Conservation (phyloP, 2,113 vertebrate genomes). For the Lagopus muta region DNA sequence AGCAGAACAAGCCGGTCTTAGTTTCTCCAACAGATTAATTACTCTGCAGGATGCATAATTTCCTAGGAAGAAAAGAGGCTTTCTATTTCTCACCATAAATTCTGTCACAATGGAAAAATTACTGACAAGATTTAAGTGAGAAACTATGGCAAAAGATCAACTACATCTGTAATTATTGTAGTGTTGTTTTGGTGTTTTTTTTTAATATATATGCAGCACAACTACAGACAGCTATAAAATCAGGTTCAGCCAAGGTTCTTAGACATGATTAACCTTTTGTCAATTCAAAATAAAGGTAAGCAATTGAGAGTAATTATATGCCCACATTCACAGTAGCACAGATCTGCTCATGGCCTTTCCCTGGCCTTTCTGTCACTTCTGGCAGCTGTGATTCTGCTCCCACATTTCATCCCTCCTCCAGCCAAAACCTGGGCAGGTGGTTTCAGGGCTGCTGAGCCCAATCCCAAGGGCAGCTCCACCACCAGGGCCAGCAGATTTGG, state of each 20-base stretch:
- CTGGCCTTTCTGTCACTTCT: neutral
- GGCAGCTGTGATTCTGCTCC: neutral
- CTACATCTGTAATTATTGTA: conserved; percentile 11
- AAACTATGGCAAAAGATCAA: conserved; percentile 12
- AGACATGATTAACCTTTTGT: conserved; percentile 1
- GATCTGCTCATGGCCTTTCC: neutral
- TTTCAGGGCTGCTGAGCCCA: neutral
- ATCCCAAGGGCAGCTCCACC: neutral
- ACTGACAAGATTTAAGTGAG: conserved; percentile 29
- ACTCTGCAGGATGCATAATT: conserved; percentile 25
- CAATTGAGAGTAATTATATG: neutral
- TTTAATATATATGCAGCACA: neutral
- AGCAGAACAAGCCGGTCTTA: neutral
- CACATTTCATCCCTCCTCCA: neutral
- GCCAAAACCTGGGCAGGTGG: neutral
- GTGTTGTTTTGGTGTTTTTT: neutral
- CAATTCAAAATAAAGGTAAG: conserved; percentile 6
- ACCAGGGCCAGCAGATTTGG: neutral
- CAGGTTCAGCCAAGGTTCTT: neutral
- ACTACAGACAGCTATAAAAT: conserved; percentile 24
- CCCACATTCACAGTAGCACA: neutral
- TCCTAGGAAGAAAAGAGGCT: conserved; percentile 28
- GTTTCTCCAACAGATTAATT: conserved; percentile 58
- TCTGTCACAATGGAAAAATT: conserved; percentile 22
- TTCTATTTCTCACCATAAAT: conserved; percentile 43